Conservation (phyloP, 2,888 invertebrate species). For the Tachina fera region DNA sequence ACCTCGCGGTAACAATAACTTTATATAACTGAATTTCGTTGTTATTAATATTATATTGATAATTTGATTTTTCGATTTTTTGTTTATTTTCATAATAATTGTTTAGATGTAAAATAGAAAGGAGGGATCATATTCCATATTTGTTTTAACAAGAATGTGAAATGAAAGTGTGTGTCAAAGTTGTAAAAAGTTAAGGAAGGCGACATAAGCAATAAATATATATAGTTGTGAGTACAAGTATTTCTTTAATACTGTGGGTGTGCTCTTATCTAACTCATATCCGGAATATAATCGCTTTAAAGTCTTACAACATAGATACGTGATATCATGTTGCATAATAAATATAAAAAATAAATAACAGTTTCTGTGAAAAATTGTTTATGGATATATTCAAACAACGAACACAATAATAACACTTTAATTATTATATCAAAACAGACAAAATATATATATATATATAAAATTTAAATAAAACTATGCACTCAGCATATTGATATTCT, state of each 20-base stretch:
- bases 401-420: no score
- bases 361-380: constrained; percentile 9
- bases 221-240: neutral
- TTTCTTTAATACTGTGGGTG: neutral
- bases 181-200: neutral
- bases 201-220: neutral
- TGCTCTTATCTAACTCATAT: neutral
- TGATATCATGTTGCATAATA: constrained; percentile 51
- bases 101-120: constrained; percentile 34
- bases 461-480: neutral
- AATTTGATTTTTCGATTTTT: neutral
- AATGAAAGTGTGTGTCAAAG: constrained; percentile 1
- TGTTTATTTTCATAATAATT: no score
- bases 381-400: neutral
- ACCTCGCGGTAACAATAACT: neutral
- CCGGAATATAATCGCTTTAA: constrained; percentile 55
- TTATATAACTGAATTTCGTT: neutral
- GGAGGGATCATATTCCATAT: constrained; percentile 49
- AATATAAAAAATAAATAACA: constrained; percentile 13
- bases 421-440: no score
- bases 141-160: constrained; percentile 5
- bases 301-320: constrained; percentile 54
- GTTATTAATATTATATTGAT: constrained; percentile 37
- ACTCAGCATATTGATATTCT: no score
- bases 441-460: no score